Conservation (phyloP, 2,113 vertebrate species). For the Nestor notabilis region DNA sequence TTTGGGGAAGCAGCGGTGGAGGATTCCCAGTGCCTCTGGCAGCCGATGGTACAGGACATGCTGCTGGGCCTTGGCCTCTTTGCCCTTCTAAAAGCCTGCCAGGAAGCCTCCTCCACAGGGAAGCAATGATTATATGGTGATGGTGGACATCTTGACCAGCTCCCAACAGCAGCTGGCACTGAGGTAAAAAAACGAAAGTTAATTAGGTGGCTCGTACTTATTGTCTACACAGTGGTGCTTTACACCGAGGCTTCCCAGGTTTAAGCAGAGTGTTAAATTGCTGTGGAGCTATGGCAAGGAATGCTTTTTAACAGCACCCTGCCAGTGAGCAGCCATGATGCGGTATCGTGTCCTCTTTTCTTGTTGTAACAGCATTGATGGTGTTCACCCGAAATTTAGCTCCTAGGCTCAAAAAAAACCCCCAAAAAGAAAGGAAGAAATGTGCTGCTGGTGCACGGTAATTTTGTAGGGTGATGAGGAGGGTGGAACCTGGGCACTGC, state of each 20-base stretch:
- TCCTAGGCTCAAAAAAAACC: neutral
- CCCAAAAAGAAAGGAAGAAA: neutral
- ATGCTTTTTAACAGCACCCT: neutral
- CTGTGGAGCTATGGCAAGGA: neutral
- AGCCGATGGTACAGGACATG: fast-evolving
- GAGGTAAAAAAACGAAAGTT: neutral
- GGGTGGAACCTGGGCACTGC: fast-evolving
- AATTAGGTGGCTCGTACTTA: neutral
- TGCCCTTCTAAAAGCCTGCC: neutral
- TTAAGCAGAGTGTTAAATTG: neutral
- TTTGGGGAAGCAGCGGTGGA: neutral
- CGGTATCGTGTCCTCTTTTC: neutral
- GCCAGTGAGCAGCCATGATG: fast-evolving
- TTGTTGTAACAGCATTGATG: neutral
- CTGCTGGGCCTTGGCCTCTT: neutral
- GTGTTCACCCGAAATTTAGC: neutral
- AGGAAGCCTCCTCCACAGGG: fast-evolving
- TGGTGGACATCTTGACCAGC: neutral
- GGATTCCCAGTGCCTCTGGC: neutral
- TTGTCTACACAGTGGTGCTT: neutral
- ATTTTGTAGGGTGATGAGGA: neutral
- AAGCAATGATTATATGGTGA: neutral
- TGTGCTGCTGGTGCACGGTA: no score
- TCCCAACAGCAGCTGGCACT: neutral
- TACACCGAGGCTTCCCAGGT: neutral